phyloP scores from a whole-genome alignment of 2,888 invertebrate genomes.

The Rhopalosiphum nymphaeae region DNA sequence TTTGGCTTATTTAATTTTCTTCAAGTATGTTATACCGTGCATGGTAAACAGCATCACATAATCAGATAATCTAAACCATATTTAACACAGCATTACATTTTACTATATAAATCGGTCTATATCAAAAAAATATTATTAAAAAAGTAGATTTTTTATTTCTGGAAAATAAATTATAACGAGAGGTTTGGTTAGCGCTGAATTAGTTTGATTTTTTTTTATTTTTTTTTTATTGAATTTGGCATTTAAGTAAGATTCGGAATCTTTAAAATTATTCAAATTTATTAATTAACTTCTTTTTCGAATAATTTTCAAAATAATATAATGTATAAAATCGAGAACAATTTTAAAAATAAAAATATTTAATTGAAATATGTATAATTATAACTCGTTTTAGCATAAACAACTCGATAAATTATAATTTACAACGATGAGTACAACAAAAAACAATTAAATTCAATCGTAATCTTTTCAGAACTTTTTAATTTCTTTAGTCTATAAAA shows the following conservation, averaged over 20 bases:
- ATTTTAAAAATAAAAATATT: background rate
- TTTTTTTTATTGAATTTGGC: background rate
- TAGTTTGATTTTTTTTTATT: background rate
- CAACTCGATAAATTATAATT: background rate
- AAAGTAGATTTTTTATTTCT: background rate
- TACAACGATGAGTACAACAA: background rate
- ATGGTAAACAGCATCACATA: background rate
- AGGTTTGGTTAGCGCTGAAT: background rate
- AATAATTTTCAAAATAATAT: background rate
- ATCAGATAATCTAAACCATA: background rate
- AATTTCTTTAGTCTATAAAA: background rate
- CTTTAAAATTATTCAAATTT: background rate
- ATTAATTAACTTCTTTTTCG: background rate
- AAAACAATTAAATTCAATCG: no score
- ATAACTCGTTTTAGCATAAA: background rate
- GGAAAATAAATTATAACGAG: background rate
- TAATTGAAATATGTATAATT: background rate
- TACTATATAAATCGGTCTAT: background rate
- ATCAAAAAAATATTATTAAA: background rate
- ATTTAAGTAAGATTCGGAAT: background rate
- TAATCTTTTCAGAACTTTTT: background rate
- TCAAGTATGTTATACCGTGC: background rate
- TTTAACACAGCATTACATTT: background rate
- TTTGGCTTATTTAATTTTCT: background rate
- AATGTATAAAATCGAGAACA: background rate